Evolutionary conservation across 2,113 vertebrate genomes (phyloP).

Genomic region (Eurypyga helias): DNA sequence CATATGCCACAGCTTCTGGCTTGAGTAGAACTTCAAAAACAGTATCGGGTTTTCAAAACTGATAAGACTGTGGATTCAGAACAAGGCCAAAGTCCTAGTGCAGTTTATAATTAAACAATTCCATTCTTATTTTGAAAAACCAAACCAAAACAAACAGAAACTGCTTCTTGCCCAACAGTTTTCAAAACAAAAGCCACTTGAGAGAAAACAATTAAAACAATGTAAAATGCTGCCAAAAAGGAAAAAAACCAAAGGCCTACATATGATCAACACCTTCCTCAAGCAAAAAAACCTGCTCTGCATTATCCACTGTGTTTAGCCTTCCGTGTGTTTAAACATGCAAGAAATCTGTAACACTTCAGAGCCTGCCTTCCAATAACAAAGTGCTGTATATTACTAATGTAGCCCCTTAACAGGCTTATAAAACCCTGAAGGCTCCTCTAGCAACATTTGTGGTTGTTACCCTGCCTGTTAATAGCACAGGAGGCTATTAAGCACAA

Average conservation of each 20-base stretch:
- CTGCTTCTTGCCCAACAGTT: constrained; percentile 26
- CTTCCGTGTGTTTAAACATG: not conserved
- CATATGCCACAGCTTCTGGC: not conserved
- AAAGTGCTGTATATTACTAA: not conserved
- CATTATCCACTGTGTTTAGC: not conserved
- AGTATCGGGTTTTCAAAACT: constrained; percentile 1
- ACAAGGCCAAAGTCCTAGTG: not conserved
- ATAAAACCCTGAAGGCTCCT: not conserved
- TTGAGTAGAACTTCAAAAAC: not conserved
- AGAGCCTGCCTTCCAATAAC: not conserved
- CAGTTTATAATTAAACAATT: constrained; percentile 26
- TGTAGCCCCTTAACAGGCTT: not conserved
- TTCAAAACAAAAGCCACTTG: constrained; percentile 47
- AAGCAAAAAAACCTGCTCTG: constrained; percentile 18
- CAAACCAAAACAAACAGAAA: constrained; percentile 36
- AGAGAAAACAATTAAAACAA: constrained; percentile 28
- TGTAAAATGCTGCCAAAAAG: constrained; percentile 8
- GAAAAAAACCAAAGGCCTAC: constrained; percentile 39
- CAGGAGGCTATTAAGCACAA: not conserved
- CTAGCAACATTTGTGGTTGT: not conserved
- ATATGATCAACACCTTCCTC: not conserved
- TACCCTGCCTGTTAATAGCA: not conserved
- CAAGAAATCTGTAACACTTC: not conserved
- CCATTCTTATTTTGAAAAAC: not conserved
- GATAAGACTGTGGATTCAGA: not conserved